Evolutionary conservation across 2,888 invertebrate species (phyloP), one percentile per base, ranked within the genome.

Genomic region (Glyphotaelius pellucidus): DNA sequence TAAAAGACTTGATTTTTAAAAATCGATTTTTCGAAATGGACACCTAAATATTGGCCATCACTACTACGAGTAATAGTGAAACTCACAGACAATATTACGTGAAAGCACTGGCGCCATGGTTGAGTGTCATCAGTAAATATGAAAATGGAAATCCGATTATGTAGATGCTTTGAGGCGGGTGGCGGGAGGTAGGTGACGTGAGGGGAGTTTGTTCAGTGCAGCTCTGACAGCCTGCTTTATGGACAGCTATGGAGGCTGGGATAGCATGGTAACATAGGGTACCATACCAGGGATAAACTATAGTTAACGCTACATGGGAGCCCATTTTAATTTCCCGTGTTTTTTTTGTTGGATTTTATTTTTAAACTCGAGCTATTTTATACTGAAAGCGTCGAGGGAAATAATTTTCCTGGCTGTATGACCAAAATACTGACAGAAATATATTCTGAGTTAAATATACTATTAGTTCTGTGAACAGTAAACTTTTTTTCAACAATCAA

Each of bases 81-180:
- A 14, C 38, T 47, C 47, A 47, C 15, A 47, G 47, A 15, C 2
- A 47, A 47, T 47, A 47, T 47, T 38, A 38, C 38, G 15, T 15
- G 15, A n/a, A n/a, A 25, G 25, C n/a, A 67, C 25, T 67, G 67
- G 67, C 67, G 67, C 67, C 67, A 67, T 9, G 67, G n/a, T 25
- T 81, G 32, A 31, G 31, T 83, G 81, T 83, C 81, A 31, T 35
- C 32, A 31, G 31, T 83, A 83, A 32, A 32, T 83, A 83, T 83
- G 83, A 32, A 38, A 32, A 83, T 35, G 83, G 31, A 83, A 38
- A 83, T 83, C 35, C 32, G 83, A 83, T 83, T 83, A 83, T 83
- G 83, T 19, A 83, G 35, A 83, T 83, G 83, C 32, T 83, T 19
- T 19, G 32, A 12, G 35, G 83, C 14, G 31, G 83, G 52, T 52